These are phyloP conservation scores for Cremastinae sp. DNA, from an alignment of 2,888 invertebrate species.

Conservation along the genomic window DNA sequence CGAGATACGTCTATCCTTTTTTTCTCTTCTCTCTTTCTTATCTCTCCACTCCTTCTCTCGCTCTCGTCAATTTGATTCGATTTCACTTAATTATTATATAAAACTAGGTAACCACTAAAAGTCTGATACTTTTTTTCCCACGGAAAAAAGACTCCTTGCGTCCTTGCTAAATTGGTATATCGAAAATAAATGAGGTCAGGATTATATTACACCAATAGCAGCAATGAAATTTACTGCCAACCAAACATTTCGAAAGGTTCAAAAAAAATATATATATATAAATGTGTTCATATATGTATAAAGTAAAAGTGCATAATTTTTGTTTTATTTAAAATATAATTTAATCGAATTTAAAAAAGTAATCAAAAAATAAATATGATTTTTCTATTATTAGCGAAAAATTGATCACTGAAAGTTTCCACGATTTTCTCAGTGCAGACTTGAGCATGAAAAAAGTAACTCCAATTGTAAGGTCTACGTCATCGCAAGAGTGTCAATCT, in stretches of 20 bases:
- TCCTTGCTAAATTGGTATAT: not conserved
- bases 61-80: slow-evolving; percentile 54
- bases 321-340: not conserved
- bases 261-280: not conserved
- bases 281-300: not conserved
- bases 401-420: too few relatives aligned
- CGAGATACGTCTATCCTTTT: slow-evolving; percentile 12
- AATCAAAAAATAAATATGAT: too few relatives aligned
- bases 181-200: slow-evolving; percentile 6
- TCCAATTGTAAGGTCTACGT: slow-evolving; percentile 24
- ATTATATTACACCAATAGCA: slow-evolving; percentile 1
- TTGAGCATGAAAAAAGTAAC: too few relatives aligned
- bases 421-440: too few relatives aligned
- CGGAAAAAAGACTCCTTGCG: slow-evolving; percentile 3
- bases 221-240: not conserved
- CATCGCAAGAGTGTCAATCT: slow-evolving; percentile 37
- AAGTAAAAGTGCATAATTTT: not conserved
- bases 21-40: slow-evolving; percentile 7
- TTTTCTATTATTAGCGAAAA: too few relatives aligned
- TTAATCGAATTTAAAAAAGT: too few relatives aligned
- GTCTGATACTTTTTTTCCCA: slow-evolving; percentile 28
- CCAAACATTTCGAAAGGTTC: not conserved
- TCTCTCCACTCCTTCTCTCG: slow-evolving; percentile 8
- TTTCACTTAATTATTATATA: slow-evolving; percentile 60
- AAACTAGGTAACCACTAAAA: slow-evolving; percentile 34